These are phyloP conservation scores for Phallusia fumigata DNA, from an alignment of 23 tunicate species.

Conservation along the genomic window DNA sequence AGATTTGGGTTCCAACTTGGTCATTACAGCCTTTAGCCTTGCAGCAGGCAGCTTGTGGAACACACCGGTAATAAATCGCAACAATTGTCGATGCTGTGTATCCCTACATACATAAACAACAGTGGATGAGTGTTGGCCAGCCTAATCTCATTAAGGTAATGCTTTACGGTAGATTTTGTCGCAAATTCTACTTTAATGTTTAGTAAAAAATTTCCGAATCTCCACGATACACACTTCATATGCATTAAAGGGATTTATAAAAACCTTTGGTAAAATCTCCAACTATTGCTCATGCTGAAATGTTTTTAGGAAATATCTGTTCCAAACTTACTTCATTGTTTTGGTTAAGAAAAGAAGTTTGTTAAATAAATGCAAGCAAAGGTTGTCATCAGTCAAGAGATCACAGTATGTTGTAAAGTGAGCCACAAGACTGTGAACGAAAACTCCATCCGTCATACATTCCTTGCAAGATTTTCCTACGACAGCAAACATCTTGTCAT, in stretches of 20 bases:
- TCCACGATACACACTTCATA: no score
- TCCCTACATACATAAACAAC: constrained; percentile 56
- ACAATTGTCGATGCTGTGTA: constrained; percentile 62
- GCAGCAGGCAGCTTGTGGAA: constrained; percentile 49
- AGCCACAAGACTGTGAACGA: constrained; percentile 57
- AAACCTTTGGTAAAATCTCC: neutral
- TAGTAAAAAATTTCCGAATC: no score
- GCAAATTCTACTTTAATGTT: no score
- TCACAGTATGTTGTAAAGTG: constrained; percentile 51
- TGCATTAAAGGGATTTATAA: no score
- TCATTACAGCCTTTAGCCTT: constrained; percentile 29
- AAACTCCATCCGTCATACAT: constrained; percentile 52
- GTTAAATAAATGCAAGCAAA: constrained; percentile 63
- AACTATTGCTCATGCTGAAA: neutral
- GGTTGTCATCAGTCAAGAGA: constrained; percentile 60
- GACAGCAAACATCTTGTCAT: neutral
- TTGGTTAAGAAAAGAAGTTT: constrained; percentile 41
- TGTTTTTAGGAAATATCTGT: neutral
- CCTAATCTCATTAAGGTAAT: no score
- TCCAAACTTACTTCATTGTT: constrained; percentile 46
- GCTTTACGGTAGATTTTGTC: no score
- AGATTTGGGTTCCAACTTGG: constrained; percentile 63
- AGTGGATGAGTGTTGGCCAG: no score
- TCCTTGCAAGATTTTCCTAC: constrained; percentile 69
- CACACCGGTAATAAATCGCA: constrained; percentile 34